Evolutionary conservation across 2,113 vertebrate species (phyloP).

Genomic region (Burhinus oedicnemus): DNA sequence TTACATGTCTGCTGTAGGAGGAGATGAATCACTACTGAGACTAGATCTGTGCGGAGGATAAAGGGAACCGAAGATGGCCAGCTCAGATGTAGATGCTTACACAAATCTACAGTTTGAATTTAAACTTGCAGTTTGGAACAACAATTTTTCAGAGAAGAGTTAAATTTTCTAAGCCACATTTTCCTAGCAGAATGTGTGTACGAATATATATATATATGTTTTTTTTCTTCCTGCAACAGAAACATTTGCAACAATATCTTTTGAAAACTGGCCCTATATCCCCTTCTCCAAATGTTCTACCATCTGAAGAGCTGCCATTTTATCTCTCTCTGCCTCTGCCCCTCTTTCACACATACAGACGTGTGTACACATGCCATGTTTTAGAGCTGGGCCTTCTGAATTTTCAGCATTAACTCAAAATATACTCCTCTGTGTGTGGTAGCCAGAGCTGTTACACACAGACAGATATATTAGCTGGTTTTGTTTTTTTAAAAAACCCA

Average conservation of each 20-base stretch:
- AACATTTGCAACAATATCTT: conserved; percentile 40
- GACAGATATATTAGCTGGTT: not conserved
- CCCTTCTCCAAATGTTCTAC: not conserved
- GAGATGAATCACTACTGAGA: conserved; percentile 65
- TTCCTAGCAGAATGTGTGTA: conserved; percentile 3
- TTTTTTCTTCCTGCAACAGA: not conserved
- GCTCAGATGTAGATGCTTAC: conserved; percentile 30
- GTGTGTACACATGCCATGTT: not conserved
- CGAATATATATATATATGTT: not conserved
- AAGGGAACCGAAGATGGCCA: conserved; percentile 36
- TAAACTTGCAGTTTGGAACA: not conserved
- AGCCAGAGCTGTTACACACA: not conserved
- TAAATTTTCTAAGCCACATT: not conserved
- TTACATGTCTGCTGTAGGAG: conserved; percentile 63
- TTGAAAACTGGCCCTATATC: conserved; percentile 5
- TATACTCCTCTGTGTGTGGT: not conserved
- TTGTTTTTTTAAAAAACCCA: not conserved
- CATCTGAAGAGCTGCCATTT: conserved; percentile 32
- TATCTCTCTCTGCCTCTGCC: not conserved
- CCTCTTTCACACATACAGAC: not conserved
- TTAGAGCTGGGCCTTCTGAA: not conserved
- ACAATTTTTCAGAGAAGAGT: conserved; percentile 21
- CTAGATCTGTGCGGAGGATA: conserved; percentile 43
- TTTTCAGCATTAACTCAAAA: conserved; percentile 12
- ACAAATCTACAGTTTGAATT: not conserved